Evolutionary conservation across 2,113 vertebrate genomes (phyloP).

Genomic region (Archilochus colubris): DNA sequence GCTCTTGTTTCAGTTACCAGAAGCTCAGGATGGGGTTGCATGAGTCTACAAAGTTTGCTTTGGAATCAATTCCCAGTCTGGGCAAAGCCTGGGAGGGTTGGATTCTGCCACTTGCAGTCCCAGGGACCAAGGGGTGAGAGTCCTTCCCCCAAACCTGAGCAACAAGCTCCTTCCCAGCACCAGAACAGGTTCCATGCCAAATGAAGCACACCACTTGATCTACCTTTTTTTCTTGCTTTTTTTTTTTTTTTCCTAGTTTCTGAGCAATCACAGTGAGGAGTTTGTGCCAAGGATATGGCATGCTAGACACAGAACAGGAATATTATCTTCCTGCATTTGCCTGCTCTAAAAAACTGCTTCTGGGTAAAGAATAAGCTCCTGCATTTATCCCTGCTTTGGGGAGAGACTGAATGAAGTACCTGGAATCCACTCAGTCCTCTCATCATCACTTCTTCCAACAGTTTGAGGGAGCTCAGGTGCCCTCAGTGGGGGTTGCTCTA

Average conservation of each 20-base stretch:
- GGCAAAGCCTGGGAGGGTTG: not conserved
- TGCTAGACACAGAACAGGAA: not conserved
- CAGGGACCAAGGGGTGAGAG: not conserved
- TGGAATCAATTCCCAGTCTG: not conserved
- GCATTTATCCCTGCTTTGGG: no score
- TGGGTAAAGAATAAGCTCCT: not conserved
- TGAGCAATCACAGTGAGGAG: not conserved
- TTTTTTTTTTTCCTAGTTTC: not conserved
- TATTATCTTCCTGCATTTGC: fast-evolving
- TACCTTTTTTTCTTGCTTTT: not conserved
- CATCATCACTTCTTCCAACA: not conserved
- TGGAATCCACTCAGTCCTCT: not conserved
- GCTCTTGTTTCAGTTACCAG: not conserved
- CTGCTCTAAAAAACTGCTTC: not conserved
- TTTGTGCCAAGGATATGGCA: not conserved
- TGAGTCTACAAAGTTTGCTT: not conserved
- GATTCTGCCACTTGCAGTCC: not conserved
- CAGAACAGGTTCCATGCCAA: not conserved
- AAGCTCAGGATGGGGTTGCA: not conserved
- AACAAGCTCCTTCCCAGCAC: slow-evolving; percentile 14
- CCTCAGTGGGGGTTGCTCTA: not conserved
- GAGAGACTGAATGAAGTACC: not conserved
- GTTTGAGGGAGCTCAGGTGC: not conserved
- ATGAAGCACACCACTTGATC: not conserved
- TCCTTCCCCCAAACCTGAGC: slow-evolving; percentile 27